These are phyloP conservation scores for Drosophila aldrichi DNA, from an alignment of 2,888 invertebrate species.

Conservation along the genomic window DNA sequence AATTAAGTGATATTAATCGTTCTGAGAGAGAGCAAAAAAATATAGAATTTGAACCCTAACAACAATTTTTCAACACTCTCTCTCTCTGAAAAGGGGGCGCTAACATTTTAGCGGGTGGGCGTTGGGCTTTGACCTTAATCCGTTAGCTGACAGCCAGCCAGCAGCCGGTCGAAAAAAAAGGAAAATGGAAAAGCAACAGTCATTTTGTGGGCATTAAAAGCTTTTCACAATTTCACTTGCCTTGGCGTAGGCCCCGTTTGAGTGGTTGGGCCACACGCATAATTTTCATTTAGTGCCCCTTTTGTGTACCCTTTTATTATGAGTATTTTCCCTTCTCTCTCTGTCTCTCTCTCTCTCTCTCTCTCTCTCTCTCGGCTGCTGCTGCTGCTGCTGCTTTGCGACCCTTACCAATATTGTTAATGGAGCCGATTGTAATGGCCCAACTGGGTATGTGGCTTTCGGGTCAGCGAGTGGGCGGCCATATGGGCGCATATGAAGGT, in stretches of 20 bases:
- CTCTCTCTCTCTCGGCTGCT: too few species aligned
- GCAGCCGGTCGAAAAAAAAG: conserved; percentile 25
- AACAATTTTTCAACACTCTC: conserved; percentile 37
- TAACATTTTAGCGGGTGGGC: conserved; percentile 4
- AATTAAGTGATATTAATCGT: conserved; percentile 81
- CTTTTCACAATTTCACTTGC: conserved; percentile 62
- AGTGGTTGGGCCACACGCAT: conserved; percentile 58
- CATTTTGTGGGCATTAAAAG: conserved; percentile 71
- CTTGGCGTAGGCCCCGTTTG: conserved; percentile 32
- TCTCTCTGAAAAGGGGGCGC: background rate
- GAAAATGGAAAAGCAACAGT: conserved; percentile 58
- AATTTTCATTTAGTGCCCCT: conserved; percentile 73
- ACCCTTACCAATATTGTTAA: conserved; percentile 72
- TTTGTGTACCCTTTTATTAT: conserved; percentile 33
- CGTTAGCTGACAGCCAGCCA: conserved; percentile 8
- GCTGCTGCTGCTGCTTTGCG: background rate
- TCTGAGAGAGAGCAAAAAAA: conserved; percentile 2
- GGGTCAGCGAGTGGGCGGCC: conserved; percentile 28
- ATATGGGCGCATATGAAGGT: conserved; percentile 59
- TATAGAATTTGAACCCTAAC: conserved; percentile 7
- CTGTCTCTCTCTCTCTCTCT: too few species aligned
- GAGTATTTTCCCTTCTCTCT: too few species aligned
- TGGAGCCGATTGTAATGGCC: conserved; percentile 71
- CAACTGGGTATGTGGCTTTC: conserved; percentile 19
- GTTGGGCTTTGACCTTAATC: conserved; percentile 33